These are phyloP conservation scores for Sebastes baramenuke DNA, from an alignment of 2,797 vertebrate genomes.

Conservation along the genomic window DNA sequence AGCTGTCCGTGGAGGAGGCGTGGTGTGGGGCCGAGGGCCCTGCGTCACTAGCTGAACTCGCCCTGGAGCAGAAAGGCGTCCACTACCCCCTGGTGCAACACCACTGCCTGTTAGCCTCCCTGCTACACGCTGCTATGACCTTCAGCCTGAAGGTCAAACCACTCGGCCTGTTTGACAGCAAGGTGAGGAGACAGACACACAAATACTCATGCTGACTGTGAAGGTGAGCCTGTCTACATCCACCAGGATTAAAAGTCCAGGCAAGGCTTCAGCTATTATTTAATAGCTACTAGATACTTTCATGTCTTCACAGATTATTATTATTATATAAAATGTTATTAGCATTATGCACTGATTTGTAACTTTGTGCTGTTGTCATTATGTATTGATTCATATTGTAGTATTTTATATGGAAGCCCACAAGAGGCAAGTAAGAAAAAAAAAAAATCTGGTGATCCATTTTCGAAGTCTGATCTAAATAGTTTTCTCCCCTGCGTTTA, in stretches of 20 bases:
- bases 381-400: background rate
- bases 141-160: constrained; percentile 92
- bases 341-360: background rate
- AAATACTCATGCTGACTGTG: background rate
- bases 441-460: background rate
- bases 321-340: background rate
- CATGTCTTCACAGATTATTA: background rate
- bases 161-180: constrained; percentile 93
- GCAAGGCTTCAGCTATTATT: background rate
- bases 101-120: constrained; percentile 90
- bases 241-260: background rate
- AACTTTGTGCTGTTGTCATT: background rate
- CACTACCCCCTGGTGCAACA: constrained; percentile 96
- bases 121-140: constrained; percentile 88
- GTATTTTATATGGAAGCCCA: background rate
- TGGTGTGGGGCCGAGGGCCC: constrained; percentile 91
- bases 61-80: constrained; percentile 91
- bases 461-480: background rate
- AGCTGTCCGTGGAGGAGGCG: constrained; percentile 89
- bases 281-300: background rate
- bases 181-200: constrained; percentile 78
- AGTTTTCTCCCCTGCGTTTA: background rate
- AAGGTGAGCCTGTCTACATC: background rate
- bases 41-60: constrained; percentile 91
- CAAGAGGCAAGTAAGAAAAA: background rate